A percentile compares a stretch with the other conserved stretches of the same genome.
Evolutionary conservation across 2,888 invertebrate species (phyloP).

Genomic region (Sinotaia quadrata): DNA sequence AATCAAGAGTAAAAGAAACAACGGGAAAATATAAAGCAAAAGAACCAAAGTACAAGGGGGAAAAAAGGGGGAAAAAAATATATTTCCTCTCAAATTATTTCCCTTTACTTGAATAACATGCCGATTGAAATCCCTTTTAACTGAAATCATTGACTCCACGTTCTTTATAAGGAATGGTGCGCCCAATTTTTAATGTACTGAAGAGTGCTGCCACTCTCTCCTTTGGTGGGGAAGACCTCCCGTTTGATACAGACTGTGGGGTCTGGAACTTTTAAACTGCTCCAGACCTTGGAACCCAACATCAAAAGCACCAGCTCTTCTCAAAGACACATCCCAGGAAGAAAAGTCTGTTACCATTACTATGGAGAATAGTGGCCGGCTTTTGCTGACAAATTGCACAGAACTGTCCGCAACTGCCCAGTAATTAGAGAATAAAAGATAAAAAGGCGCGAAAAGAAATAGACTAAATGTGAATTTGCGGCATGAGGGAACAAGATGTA

Average conservation of each 20-base stretch:
- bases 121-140: too few species aligned
- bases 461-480: too few species aligned
- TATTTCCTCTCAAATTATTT: too few species aligned
- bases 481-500: too few species aligned
- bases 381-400: slow-evolving; percentile 4
- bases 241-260: neutral
- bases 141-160: neutral
- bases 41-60: too few species aligned
- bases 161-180: neutral
- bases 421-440: too few species aligned
- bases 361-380: neutral
- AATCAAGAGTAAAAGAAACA: too few species aligned
- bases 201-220: neutral
- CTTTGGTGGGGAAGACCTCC: neutral
- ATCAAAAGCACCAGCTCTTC: neutral
- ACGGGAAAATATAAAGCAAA: too few species aligned
- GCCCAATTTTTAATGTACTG: neutral
- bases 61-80: too few species aligned
- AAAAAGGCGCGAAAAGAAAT: too few species aligned
- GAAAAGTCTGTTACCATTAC: neutral
- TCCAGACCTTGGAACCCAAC: neutral
- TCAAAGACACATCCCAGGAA: slow-evolving; percentile 9
- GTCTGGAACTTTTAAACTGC: neutral
- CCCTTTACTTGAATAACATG: too few species aligned
- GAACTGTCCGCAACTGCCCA: too few species aligned